Conservation (phyloP, 2,797 vertebrate genomes). For the Emydoidea blandingii region DNA sequence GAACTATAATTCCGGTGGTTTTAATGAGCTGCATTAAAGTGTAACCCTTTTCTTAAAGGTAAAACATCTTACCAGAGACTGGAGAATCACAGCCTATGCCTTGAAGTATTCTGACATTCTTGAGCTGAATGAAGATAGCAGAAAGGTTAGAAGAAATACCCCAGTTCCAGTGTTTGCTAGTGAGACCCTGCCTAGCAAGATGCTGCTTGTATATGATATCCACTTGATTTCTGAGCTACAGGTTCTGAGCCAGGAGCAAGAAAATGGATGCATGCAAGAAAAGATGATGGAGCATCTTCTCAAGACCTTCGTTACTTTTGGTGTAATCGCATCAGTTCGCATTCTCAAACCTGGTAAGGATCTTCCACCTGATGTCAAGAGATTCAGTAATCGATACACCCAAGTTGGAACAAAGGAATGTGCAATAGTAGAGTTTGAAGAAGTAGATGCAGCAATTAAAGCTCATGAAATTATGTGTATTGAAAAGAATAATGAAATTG, state of each 20-base stretch:
- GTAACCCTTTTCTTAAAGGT: constrained; percentile 82
- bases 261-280: constrained; percentile 88
- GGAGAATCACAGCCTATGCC: constrained; percentile 95
- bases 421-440: constrained; percentile 96
- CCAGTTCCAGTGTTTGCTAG: constrained; percentile 93
- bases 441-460: constrained; percentile 92
- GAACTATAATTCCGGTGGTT: not conserved
- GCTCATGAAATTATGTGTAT: constrained; percentile 89
- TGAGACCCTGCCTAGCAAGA: constrained; percentile 94
- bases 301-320: constrained; percentile 91
- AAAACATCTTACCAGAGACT: constrained; percentile 96
- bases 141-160: constrained; percentile 92
- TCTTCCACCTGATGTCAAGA: constrained; percentile 92
- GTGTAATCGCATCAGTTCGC: constrained; percentile 91
- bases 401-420: constrained; percentile 93
- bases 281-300: constrained; percentile 94
- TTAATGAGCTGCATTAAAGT: not conserved
- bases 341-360: constrained; percentile 95
- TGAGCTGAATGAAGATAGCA: constrained; percentile 93
- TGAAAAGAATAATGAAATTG: constrained; percentile 71
- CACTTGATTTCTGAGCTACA: constrained; percentile 88
- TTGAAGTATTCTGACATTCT: constrained; percentile 90
- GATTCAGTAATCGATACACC: constrained; percentile 90
- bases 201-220: constrained; percentile 94
- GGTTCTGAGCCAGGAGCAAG: constrained; percentile 75